Conservation (phyloP, 2,797 vertebrate genomes). For the Tokudaia muenninki region DNA sequence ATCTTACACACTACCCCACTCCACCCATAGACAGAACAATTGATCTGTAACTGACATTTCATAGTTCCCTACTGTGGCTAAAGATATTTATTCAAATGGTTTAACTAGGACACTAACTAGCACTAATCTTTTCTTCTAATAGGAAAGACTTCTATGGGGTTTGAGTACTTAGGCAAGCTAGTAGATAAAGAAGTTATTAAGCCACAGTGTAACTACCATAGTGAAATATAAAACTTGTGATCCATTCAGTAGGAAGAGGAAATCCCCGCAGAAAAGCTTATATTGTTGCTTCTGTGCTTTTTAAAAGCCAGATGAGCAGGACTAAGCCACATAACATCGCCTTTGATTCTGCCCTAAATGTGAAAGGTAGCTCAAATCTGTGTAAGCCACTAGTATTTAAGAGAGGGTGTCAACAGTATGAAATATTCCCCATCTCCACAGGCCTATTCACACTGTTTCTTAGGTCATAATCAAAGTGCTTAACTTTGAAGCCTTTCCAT, state of each 20-base stretch:
- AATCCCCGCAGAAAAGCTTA: background rate
- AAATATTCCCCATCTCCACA: slow-evolving; percentile 29
- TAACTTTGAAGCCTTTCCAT: background rate
- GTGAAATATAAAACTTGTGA: background rate
- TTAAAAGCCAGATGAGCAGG: background rate
- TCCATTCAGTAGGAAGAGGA: background rate
- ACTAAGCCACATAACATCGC: background rate
- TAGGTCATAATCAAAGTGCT: background rate
- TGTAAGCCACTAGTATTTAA: background rate
- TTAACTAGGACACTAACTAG: background rate
- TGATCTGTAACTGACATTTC: background rate
- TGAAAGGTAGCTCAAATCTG: background rate
- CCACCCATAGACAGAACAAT: background rate
- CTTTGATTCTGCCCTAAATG: background rate
- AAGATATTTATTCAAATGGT: background rate
- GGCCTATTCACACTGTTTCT: background rate
- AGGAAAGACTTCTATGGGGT: background rate
- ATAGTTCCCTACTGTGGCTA: background rate
- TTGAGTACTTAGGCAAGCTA: background rate
- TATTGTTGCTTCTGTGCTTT: background rate
- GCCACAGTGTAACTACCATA: background rate
- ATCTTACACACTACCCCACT: background rate
- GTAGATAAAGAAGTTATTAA: background rate
- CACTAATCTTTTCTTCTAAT: background rate
- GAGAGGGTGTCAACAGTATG: background rate